Evolutionary conservation across 2,888 invertebrate species (phyloP).

Genomic region (Cynaeus angustus): DNA sequence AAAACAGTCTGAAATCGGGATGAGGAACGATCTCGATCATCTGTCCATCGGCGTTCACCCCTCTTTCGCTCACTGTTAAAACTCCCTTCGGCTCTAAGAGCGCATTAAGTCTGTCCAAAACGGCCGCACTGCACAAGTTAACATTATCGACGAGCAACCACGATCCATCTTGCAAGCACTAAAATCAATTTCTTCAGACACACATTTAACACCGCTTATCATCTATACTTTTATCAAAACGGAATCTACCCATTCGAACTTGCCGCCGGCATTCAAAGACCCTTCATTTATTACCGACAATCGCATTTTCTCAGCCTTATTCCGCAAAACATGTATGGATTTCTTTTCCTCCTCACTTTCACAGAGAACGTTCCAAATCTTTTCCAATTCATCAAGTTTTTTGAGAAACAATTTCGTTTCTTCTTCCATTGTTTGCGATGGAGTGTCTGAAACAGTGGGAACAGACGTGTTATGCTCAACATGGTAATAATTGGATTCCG

Average conservation of each 20-base stretch:
- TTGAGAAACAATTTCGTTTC: constrained; percentile 71
- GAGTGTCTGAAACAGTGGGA: constrained; percentile 21
- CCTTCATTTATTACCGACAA: constrained; percentile 73
- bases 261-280: constrained; percentile 87
- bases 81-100: constrained; percentile 95
- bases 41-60: constrained; percentile 82
- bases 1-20: constrained; percentile 92
- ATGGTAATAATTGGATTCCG: constrained; percentile 6
- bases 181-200: constrained; percentile 55
- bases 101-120: constrained; percentile 96
- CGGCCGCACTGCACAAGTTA: constrained; percentile 96
- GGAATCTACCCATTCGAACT: constrained; percentile 95
- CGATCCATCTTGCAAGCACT: constrained; percentile 86
- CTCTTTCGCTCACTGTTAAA: constrained; percentile 92
- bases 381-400: constrained; percentile 67
- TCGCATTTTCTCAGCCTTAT: constrained; percentile 57
- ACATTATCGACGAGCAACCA: constrained; percentile 94
- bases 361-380: constrained; percentile 38
- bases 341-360: constrained; percentile 61
- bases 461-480: constrained; percentile 1
- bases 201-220: neutral
- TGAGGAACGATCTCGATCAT: constrained; percentile 87
- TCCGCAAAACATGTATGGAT: constrained; percentile 67
- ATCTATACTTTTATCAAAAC: constrained; percentile 82
- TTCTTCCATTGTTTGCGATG: constrained; percentile 67